Base-by-base conservation (phyloP, 2,888 invertebrate species). In the Diaperis boleti region DNA sequence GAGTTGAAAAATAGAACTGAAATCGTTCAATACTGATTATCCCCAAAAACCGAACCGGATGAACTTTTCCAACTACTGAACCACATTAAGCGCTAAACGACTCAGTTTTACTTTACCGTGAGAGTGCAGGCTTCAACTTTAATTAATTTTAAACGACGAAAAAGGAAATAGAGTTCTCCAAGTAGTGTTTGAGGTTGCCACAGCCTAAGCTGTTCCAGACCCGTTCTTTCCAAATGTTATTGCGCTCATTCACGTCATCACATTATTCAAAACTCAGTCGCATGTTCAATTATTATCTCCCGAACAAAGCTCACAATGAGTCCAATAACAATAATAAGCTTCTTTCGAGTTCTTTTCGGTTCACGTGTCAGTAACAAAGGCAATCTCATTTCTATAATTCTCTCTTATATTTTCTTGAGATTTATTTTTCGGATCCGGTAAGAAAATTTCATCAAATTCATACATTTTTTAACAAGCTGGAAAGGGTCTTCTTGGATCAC, bases 81-180 rank as follows among this genome's bases (percentile, higher is more conserved):
- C 52, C 52, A 8, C 45, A 29, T 22, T 45, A 45, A 45, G 39
- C 52, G 39, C 52, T 52, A 52, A 52, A 35, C 52, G 37, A 39
- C 37, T 52, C 52, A 22, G 52, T 52, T 52, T 52, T 52, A 37
- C 52, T 37, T 39, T 20, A 20, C 35, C 37, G 37, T 52, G 26
- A 52, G 54, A 54, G 54, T 54, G 42, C 41, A 41, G 54, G 31
- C 54, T 54, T 42, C 31, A 54, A 54, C 42, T 54, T 54, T 54
- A 54, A 54, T 54, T 54, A 54, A 54, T 54, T 54, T 41, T 42
- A 54, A 54, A 54, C 41, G 54, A 41, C 47, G 29, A 26, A 31
- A 26, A 26, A 26, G 20, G 49, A 35, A 42, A 52, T 37, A 52
- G 37, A 52, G 35, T 52, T 52, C 39, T 35, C 52, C 15, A 37